These are phyloP conservation scores for Drosophila tani DNA, from an alignment of 1,140 invertebrate genomes.

Conservation along the genomic window DNA sequence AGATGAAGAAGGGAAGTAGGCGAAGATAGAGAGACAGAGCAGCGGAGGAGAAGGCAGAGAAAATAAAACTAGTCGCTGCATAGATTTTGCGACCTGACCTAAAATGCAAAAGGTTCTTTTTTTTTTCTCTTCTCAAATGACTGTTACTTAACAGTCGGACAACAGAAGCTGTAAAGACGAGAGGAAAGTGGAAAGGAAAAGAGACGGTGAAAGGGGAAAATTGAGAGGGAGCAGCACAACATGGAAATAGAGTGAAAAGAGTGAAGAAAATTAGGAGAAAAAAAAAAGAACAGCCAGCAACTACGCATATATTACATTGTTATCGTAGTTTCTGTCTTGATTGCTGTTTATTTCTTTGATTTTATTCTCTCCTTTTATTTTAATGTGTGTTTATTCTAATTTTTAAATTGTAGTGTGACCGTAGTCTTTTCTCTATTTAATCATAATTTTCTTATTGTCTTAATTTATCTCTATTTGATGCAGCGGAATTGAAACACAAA, in stretches of 20 bases:
- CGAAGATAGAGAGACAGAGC: background rate
- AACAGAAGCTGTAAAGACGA: slow-evolving; percentile 15
- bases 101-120: slow-evolving; percentile 77
- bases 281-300: background rate
- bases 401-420: too few relatives aligned
- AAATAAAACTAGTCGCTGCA: slow-evolving; percentile 72
- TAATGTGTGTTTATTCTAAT: too few relatives aligned
- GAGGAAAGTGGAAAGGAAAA: background rate
- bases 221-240: background rate
- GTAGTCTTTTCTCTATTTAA: too few relatives aligned
- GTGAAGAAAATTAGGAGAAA: background rate
- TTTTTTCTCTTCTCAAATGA: slow-evolving; percentile 23
- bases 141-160: slow-evolving; percentile 50
- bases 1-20: background rate
- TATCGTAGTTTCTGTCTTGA: too few relatives aligned
- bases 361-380: too few relatives aligned
- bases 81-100: slow-evolving; percentile 84
- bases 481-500: too few relatives aligned
- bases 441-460: too few relatives aligned
- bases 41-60: slow-evolving; percentile 9
- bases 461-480: too few relatives aligned
- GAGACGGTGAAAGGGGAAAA: slow-evolving; percentile 1
- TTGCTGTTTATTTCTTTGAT: too few relatives aligned
- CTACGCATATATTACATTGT: too few relatives aligned
- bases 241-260: slow-evolving; percentile 5